These are phyloP conservation scores for Latheticus oryzae DNA, from an alignment of 2,888 invertebrate species.

Conservation along the genomic window DNA sequence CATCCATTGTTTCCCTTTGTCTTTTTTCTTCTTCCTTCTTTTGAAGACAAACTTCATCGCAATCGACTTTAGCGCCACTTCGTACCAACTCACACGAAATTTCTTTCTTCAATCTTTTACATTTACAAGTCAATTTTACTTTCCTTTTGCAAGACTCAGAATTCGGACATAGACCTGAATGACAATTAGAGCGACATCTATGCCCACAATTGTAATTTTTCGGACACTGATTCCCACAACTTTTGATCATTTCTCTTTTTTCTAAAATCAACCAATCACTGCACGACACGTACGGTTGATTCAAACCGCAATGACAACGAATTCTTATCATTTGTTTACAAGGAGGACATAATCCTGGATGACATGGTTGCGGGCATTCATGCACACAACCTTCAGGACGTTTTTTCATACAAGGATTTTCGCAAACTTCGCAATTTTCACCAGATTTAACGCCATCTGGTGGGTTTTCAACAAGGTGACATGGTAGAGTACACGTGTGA, in stretches of 20 bases:
- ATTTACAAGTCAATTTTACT: slow-evolving; percentile 81
- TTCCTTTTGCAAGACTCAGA: slow-evolving; percentile 81
- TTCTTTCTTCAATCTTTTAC: slow-evolving; percentile 82
- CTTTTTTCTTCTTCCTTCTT: slow-evolving; percentile 70
- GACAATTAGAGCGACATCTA: slow-evolving; percentile 80
- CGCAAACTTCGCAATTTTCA: slow-evolving; percentile 70
- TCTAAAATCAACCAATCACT: slow-evolving; percentile 70
- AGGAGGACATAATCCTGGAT: slow-evolving; percentile 79
- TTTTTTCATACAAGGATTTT: slow-evolving; percentile 71
- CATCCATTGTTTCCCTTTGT: slow-evolving; percentile 69
- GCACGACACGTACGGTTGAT: slow-evolving; percentile 81
- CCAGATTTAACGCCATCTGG: slow-evolving; percentile 61
- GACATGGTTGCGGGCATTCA: slow-evolving; percentile 77
- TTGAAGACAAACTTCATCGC: slow-evolving; percentile 74
- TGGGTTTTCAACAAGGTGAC: slow-evolving; percentile 75
- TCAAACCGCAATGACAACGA: slow-evolving; percentile 86
- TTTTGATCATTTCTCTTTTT: slow-evolving; percentile 63
- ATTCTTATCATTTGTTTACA: slow-evolving; percentile 78
- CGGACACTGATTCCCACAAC: slow-evolving; percentile 88
- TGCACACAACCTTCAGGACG: slow-evolving; percentile 82
- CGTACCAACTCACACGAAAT: slow-evolving; percentile 74
- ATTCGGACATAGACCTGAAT: slow-evolving; percentile 77
- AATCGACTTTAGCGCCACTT: slow-evolving; percentile 67
- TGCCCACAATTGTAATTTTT: slow-evolving; percentile 88
- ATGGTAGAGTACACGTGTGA: slow-evolving; percentile 79